Evolutionary conservation across 1,140 invertebrate genomes (phyloP), one percentile per base, ranked within the genome.

Genomic region (Globodera rostochiensis): DNA sequence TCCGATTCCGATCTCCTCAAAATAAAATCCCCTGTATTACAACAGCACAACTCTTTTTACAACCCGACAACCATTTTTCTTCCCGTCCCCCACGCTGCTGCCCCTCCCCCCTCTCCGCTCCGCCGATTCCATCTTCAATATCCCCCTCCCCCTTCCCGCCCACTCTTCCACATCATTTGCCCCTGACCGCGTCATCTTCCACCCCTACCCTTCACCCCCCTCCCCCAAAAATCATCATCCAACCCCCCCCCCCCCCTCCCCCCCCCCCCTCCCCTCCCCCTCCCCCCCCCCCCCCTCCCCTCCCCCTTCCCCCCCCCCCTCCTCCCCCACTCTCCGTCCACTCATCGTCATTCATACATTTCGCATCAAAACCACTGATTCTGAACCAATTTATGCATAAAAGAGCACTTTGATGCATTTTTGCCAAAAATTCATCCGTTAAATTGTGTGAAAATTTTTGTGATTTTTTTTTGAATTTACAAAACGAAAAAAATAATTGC

Each of bases 321-420:
- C n/a, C n/a, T n/a, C 11, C 57, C 57, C 57, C 57, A 15, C 9
- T 60, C 8, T 60, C 15, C 57, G 15, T 25, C 25, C 57, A 11
- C 57, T 60, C 15, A 15, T 15, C 15, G 57, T 60, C 15, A 5
- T 60, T 5, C 57, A 60, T 60, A 50, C 49, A 50, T 50, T 7
- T 50, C 57, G 57, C 8, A 60, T 60, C 57, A 60, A 60, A 60
- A 60, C 57, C 57, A 60, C 57, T 60, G 57, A 60, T 60, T 60
- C 57, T 60, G 57, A 60, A 60, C 57, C 57, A 60, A 60, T 60
- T 60, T 60, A 60, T 60, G 57, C 57, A 60, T 60, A 60, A 60
- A 60, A 60, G 15, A 11, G 57, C 57, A 4, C 15, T 60, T 60
- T 60, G 49, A 11, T 50, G 49, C 49, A 8, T 60, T 60, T 19